Evolutionary conservation across 2,888 invertebrate genomes (phyloP).

Genomic region (Ariolimax columbianus): DNA sequence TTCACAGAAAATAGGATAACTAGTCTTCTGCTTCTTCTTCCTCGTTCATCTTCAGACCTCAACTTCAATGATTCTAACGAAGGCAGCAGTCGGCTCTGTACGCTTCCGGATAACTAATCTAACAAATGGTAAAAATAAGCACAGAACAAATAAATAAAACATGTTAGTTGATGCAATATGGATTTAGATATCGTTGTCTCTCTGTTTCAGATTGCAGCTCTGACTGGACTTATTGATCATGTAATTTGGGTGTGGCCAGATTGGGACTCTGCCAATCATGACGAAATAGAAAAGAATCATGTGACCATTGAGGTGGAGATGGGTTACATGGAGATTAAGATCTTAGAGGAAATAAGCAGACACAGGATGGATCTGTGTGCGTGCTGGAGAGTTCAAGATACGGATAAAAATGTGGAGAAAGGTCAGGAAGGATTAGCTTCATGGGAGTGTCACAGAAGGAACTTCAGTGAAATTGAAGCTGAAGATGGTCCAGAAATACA

Average conservation of each 20-base stretch:
- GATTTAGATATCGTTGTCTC: not conserved
- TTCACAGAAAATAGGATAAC: no score
- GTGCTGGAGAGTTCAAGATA: conserved; percentile 29
- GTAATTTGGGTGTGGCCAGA: conserved; percentile 72
- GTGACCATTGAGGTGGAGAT: conserved; percentile 53
- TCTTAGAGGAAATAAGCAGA: not conserved
- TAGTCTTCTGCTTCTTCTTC: no score
- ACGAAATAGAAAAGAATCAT: conserved; percentile 41
- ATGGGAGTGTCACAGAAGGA: conserved; percentile 59
- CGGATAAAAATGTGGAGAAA: not conserved
- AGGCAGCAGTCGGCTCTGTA: no score
- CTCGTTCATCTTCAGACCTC: no score
- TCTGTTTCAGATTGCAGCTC: conserved; percentile 63
- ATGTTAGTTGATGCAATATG: no score
- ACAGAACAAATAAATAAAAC: no score
- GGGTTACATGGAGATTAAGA: conserved; percentile 51
- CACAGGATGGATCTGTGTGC: conserved; percentile 44
- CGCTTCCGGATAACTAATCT: no score
- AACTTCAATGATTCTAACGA: no score
- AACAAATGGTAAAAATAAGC: no score
- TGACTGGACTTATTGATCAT: conserved; percentile 65
- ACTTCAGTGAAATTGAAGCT: conserved; percentile 38
- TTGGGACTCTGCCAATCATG: conserved; percentile 65
- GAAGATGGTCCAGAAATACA: conserved; percentile 54
- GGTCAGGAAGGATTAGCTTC: conserved; percentile 37